Evolutionary conservation across 2,113 vertebrate genomes (phyloP).

Genomic region (Ptilonorhynchus violaceus): DNA sequence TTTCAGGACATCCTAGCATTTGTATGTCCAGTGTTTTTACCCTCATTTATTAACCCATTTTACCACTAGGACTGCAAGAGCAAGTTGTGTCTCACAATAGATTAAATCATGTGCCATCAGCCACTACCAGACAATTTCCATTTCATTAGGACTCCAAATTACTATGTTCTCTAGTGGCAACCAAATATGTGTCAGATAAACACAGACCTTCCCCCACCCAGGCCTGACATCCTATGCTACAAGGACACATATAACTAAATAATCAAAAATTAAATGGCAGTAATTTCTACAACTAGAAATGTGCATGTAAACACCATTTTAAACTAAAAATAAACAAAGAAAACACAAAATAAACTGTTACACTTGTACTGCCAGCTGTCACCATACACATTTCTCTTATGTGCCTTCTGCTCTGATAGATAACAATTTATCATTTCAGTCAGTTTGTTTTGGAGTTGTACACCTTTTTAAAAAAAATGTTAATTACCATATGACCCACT

Average conservation of each 20-base stretch:
- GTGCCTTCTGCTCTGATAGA: not conserved
- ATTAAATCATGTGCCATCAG: not conserved
- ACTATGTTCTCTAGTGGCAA: not conserved
- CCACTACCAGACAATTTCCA: not conserved
- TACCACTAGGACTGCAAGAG: not conserved
- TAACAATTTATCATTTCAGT: not conserved
- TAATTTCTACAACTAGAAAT: not conserved
- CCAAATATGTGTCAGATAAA: not conserved
- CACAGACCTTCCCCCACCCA: not conserved
- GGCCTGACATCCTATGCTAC: not conserved
- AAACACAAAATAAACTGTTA: not conserved
- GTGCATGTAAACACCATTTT: not conserved
- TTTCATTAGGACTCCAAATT: not conserved
- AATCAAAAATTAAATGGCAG: not conserved
- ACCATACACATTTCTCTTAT: not conserved
- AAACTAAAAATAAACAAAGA: not conserved
- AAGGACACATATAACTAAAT: not conserved
- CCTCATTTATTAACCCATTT: not conserved
- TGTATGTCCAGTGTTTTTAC: not conserved
- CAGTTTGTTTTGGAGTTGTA: not conserved
- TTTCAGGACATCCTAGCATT: not conserved
- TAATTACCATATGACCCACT: not conserved
- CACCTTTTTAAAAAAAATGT: rapidly evolving
- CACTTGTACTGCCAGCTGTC: not conserved
- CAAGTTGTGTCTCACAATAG: not conserved